Evolutionary conservation across 2,113 vertebrate genomes (phyloP).

Genomic region (Halichoeres trimaculatus): DNA sequence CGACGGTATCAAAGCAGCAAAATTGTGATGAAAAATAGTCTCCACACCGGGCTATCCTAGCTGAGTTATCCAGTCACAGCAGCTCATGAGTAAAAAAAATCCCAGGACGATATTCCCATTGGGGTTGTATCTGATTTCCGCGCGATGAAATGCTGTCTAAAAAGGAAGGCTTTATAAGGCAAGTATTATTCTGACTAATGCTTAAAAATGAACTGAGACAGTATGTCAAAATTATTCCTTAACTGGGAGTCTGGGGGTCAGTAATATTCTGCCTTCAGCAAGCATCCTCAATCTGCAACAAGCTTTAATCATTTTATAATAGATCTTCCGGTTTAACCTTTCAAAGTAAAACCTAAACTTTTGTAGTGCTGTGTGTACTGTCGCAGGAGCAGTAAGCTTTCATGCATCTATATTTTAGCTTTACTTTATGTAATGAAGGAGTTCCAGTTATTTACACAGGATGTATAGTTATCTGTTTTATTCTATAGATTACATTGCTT

Average conservation of each 20-base stretch:
- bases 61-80: conserved; percentile 36
- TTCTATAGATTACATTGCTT: no score
- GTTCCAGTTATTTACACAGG: no score
- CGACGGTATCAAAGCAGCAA: background rate
- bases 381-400: no score
- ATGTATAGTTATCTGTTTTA: background rate
- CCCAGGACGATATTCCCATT: conserved; percentile 28
- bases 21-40: background rate
- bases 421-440: no score
- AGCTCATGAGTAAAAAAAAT: conserved; percentile 32
- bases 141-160: background rate
- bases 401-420: no score
- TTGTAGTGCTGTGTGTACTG: no score
- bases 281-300: background rate
- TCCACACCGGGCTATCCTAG: conserved; percentile 5
- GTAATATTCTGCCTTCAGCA: conserved; percentile 7
- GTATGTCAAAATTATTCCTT: conserved; percentile 1
- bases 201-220: background rate
- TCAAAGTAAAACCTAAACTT: conserved; percentile 48
- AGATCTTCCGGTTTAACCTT: conserved; percentile 17
- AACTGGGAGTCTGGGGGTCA: conserved; percentile 23
- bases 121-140: conserved; percentile 11
- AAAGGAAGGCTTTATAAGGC: conserved; percentile 37
- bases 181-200: background rate
- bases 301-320: background rate